phyloP scores from a whole-genome alignment of 2,113 vertebrate genomes.

The Galemys pyrenaicus region DNA sequence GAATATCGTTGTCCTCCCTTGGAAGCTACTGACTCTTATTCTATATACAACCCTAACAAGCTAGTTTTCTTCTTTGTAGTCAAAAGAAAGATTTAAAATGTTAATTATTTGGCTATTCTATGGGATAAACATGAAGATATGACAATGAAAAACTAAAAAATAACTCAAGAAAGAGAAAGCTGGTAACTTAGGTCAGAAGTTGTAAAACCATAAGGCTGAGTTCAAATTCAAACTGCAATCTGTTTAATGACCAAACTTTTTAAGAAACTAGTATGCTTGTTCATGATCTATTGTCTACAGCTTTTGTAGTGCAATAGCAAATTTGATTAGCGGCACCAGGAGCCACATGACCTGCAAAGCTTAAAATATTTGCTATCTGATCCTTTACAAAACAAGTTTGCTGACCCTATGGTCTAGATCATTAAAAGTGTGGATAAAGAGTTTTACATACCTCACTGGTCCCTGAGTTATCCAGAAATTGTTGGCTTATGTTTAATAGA shows the following conservation, averaged over 20 bases:
- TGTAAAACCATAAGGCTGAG: not conserved
- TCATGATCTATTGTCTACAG: too few relatives aligned
- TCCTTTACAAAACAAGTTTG: not conserved
- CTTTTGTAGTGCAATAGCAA: not conserved
- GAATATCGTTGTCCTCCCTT: not conserved
- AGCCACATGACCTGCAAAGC: not conserved
- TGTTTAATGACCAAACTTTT: not conserved
- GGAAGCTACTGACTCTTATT: constrained; percentile 14
- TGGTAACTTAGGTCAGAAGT: not conserved
- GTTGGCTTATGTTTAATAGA: not conserved
- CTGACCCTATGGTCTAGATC: not conserved
- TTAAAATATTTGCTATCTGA: constrained; percentile 7
- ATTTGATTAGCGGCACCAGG: not conserved
- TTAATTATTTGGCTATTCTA: too few relatives aligned
- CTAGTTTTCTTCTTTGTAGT: not conserved
- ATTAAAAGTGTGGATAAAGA: not conserved
- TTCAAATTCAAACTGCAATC: not conserved
- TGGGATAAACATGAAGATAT: not conserved
- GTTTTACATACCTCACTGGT: not conserved
- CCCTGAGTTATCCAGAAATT: not conserved
- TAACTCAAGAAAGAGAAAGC: not conserved
- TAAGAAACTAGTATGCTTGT: not conserved
- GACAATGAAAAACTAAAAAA: not conserved
- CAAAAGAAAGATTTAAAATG: not conserved
- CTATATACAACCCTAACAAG: constrained; percentile 1